Base-by-base conservation (phyloP, 92 coral and sea anemone species). In the Ricordea florida region DNA sequence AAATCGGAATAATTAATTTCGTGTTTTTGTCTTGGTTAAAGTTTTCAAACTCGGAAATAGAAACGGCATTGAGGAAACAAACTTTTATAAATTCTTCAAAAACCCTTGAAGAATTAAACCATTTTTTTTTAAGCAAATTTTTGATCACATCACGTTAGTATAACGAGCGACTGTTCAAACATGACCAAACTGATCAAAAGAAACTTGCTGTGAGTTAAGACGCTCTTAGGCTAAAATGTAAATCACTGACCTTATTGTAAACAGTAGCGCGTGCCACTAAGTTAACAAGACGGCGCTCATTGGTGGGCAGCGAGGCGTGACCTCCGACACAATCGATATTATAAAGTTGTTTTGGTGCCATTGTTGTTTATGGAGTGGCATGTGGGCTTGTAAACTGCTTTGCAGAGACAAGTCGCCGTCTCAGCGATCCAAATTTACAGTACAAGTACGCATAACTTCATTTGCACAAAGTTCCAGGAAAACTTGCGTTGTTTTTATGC, bases 241-340 rank as follows among this genome's bases (percentile, higher is more conserved):
- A 88, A 83, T 83, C 57, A 1, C 57, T 46, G 38, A 52, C 53
- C 29, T 66, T 78, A 68, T 33, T 50, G 46, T 17, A 55, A 79
- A 79, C 66, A 32, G 24, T 0, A 83, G 72, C 91, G 94, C 91
- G 85, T 85, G 94, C 91, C 91, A 25, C 35, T 36, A 80, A 89
- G n/a, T 85, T 89, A 80, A 41, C 34, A 25, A 10, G 30, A 40
- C 51, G 10, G 24, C 10, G 15, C 17, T 71, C 60, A 69, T 85
- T 89, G 94, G 88, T 55, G 72, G 70, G 57, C 58, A 43, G 38
- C 68, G 58, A 71, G 32, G 72, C 85, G 84, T 29, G 66, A 34
- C 93, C 33, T 37, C 29, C 10, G 10, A 27, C 43, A 78, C 83
- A 82, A 75, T 37, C 16, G 74, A 69, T 63, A 62, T 68, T 66